These are phyloP conservation scores for Acanthosepion pharaonis DNA, from an alignment of 2,888 invertebrate species.

Conservation along the genomic window DNA sequence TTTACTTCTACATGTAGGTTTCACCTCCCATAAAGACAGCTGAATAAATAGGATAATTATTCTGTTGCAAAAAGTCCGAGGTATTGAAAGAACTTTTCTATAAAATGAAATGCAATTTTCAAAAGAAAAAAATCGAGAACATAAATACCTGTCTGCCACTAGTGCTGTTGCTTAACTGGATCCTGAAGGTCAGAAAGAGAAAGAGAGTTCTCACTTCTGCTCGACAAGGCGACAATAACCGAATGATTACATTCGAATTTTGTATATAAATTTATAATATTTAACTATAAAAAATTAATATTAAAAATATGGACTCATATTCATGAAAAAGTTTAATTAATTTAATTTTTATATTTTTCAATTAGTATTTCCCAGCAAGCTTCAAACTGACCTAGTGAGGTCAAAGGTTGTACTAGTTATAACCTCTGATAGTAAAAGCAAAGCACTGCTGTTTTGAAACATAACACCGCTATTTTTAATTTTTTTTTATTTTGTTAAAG, in stretches of 20 bases:
- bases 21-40: background rate
- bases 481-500: background rate
- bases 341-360: background rate
- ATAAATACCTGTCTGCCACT: conserved; percentile 33
- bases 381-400: background rate
- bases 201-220: background rate
- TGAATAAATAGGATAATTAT: background rate
- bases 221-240: conserved; percentile 33
- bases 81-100: background rate
- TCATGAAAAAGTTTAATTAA: background rate
- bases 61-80: background rate
- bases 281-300: background rate
- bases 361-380: background rate
- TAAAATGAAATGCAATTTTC: background rate
- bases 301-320: background rate
- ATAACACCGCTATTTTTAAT: background rate
- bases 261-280: background rate
- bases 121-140: background rate
- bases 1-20: background rate
- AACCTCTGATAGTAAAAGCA: background rate
- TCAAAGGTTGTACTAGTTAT: conserved; percentile 7
- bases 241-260: background rate
- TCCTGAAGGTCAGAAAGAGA: conserved; percentile 47
- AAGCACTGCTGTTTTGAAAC: background rate
- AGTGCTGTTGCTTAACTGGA: conserved; percentile 37